phyloP scores from a whole-genome alignment of 2,113 vertebrate genomes.

The Nettapus auritus region DNA sequence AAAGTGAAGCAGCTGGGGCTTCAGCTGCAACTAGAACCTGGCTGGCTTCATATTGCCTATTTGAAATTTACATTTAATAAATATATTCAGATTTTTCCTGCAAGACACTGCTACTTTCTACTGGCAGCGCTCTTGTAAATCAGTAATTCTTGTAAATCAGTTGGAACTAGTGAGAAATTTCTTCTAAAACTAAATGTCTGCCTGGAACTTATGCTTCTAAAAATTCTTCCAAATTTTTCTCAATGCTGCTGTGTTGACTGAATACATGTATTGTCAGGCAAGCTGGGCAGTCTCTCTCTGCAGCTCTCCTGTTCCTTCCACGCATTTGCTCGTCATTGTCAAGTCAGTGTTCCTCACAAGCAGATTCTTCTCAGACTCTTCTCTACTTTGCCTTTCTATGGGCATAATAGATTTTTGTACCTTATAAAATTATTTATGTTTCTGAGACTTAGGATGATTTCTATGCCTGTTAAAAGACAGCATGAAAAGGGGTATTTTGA shows the following conservation, averaged over 20 bases:
- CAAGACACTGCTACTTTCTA: neutral
- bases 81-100: neutral
- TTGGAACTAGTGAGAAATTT: neutral
- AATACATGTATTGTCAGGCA: neutral
- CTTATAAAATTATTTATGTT: neutral
- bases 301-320: neutral
- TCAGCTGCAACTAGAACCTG: neutral
- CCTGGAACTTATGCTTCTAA: neutral
- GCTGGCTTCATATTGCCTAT: neutral
- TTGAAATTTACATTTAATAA: neutral
- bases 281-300: neutral
- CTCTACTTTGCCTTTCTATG: neutral
- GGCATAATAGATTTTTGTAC: neutral
- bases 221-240: neutral
- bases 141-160: neutral
- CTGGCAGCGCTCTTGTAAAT: neutral
- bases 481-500: neutral
- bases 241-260: neutral
- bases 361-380: neutral
- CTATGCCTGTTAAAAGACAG: neutral
- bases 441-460: neutral
- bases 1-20: neutral
- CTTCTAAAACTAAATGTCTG: neutral
- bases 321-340: neutral
- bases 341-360: neutral